Evolutionary conservation across 2,888 invertebrate genomes (phyloP), one percentile per base, ranked within the genome.

Genomic region (Ophion obscuratus): DNA sequence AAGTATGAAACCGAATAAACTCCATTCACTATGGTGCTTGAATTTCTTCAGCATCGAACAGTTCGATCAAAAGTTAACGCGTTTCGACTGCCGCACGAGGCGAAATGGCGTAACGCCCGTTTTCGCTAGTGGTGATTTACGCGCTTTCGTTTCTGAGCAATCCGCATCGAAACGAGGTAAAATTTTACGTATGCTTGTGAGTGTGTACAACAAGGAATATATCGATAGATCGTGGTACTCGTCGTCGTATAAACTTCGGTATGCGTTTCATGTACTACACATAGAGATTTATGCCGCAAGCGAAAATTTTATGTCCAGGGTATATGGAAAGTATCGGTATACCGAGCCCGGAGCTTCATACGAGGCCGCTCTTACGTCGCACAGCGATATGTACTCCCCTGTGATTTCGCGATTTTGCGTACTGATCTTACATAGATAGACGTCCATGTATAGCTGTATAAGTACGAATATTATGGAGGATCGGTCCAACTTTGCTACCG

Each of bases 1-100:
- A 57, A 57, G 40, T 40, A 40, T 62, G 75, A 61, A 74, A 76
- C 79, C 75, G 75, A 70, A 80, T 84, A 84, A 84, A 84, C 75
- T 64, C 57, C 47, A 40, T 40, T 40, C 40, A 40, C 57, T n/a
- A 62, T 67, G 47, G 47, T 77, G 67, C 77, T 40, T 59, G 67
- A 24, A 17, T 53, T 24, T 57, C 61, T 5, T 9, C 14, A 17
- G 47, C 53, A 59, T 59, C 59, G 14, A 57, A 59, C 40, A 44
- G 40, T 40, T 62, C 24, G 61, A 53, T 53, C 14, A 6, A 47
- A 70, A 7, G 70, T 53, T 27, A 47, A 68, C 68, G 44, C 20
- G 27, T 17, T 40, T 40, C 40, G 40, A 10, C 3, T 40, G 17
- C 1, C 1, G 14, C 6, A 40, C n/a, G 5, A 0, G n/a, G 11